Evolutionary conservation across 2,888 invertebrate genomes (phyloP).

Genomic region (Micoletzkya japonica): DNA sequence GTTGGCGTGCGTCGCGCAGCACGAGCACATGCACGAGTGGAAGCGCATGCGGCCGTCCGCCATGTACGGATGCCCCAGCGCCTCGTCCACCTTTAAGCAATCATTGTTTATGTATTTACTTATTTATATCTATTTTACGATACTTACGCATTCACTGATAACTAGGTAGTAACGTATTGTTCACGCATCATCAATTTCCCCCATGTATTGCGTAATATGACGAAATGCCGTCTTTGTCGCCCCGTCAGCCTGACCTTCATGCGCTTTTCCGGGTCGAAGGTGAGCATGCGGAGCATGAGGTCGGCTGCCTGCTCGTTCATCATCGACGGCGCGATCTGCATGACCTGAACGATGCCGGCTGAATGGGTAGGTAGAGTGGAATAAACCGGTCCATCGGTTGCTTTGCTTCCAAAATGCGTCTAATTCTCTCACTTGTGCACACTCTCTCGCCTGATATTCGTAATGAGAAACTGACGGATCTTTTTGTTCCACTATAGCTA

Average conservation of each 20-base stretch:
- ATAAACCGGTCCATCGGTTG: too few relatives aligned
- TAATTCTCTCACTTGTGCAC: too few relatives aligned
- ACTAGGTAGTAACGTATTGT: background rate
- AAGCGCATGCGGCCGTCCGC: slow-evolving; percentile 96
- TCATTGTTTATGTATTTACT: too few relatives aligned
- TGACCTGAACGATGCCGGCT: background rate
- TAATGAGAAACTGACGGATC: too few relatives aligned
- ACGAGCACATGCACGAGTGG: slow-evolving; percentile 99
- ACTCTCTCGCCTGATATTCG: too few relatives aligned
- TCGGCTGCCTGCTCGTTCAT: slow-evolving; percentile 97
- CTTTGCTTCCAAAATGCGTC: too few relatives aligned
- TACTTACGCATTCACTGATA: too few relatives aligned
- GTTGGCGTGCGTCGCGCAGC: slow-evolving; percentile 72
- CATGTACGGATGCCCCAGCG: slow-evolving; percentile 92
- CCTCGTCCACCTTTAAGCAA: slow-evolving; percentile 78
- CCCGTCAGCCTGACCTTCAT: slow-evolving; percentile 65
- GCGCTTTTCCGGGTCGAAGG: slow-evolving; percentile 87
- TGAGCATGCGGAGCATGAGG: slow-evolving; percentile 92
- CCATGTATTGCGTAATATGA: background rate
- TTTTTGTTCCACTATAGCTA: too few relatives aligned
- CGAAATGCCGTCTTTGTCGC: background rate
- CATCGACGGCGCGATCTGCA: background rate
- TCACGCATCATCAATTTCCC: background rate
- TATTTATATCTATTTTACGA: too few relatives aligned
- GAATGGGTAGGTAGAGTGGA: background rate